Conservation (phyloP, 2,888 invertebrate genomes). For the Troides oblongomaculatus region DNA sequence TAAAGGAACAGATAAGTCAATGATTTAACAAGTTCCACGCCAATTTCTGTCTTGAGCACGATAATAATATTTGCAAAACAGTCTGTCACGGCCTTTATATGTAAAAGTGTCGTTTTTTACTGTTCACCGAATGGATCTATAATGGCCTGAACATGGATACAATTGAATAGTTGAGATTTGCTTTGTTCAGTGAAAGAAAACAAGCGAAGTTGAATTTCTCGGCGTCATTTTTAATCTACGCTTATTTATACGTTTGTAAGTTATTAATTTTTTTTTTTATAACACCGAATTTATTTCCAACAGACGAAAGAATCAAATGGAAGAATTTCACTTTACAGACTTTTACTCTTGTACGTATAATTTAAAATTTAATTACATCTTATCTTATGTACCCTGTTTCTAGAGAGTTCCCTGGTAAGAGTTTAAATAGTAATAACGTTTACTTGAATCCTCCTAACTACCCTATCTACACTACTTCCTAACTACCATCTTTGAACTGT, state of each 20-base stretch:
- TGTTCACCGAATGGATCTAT: slow-evolving; percentile 1
- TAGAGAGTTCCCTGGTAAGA: no score
- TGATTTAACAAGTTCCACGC: no score
- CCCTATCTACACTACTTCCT: no score
- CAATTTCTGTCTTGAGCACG: no score
- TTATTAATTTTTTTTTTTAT: neutral
- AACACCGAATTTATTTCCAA: neutral
- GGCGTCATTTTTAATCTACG: slow-evolving; percentile 4
- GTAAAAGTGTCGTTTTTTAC: slow-evolving; percentile 10
- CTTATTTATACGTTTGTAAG: slow-evolving; percentile 13
- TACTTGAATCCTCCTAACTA: no score
- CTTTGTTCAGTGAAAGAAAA: slow-evolving; percentile 14
- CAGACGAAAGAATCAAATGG: neutral
- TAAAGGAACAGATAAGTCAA: no score
- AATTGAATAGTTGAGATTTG: slow-evolving; percentile 11
- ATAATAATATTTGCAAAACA: neutral
- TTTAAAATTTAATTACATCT: no score
- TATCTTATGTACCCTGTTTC: no score
- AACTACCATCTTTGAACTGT: no score
- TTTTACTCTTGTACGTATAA: neutral
- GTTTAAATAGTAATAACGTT: no score
- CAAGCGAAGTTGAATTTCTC: neutral
- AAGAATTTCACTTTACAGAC: neutral
- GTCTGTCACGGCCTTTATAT: slow-evolving; percentile 3
- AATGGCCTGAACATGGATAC: slow-evolving; percentile 21